Conservation (phyloP, 2,113 vertebrate species). For the Phalacrocorax aristotelis region DNA sequence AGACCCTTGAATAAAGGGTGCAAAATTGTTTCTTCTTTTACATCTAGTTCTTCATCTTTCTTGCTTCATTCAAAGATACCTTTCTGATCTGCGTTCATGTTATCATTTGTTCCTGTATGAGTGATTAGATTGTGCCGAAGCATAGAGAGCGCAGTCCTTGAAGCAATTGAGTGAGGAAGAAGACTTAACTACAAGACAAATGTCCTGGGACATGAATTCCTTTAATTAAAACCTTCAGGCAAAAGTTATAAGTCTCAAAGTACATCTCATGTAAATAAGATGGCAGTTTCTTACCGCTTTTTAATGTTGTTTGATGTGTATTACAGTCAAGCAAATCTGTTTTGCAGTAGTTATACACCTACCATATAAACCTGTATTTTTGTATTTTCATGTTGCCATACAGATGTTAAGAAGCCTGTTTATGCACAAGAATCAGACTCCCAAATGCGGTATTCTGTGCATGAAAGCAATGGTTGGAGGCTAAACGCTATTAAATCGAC, state of each 20-base stretch:
- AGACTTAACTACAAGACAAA: background rate
- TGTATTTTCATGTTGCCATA: background rate
- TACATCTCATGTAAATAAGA: slow-evolving; percentile 40
- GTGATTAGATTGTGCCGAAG: slow-evolving; percentile 9
- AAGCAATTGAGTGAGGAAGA: background rate
- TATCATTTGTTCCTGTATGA: background rate
- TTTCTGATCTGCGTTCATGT: background rate
- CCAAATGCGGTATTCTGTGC: background rate
- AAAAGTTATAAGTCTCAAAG: slow-evolving; percentile 41
- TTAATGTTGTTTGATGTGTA: slow-evolving; percentile 4
- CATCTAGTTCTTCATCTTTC: background rate
- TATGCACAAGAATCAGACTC: background rate
- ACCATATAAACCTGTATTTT: background rate
- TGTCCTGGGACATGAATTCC: slow-evolving; percentile 25
- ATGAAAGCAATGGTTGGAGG: background rate
- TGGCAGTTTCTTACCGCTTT: background rate
- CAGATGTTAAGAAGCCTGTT: background rate
- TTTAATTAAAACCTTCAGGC: slow-evolving; percentile 52
- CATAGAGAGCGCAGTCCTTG: background rate
- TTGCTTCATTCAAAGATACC: background rate
- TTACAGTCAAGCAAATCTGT: background rate
- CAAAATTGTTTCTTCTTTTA: background rate
- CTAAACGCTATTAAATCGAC: slow-evolving; percentile 36
- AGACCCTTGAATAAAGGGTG: background rate
- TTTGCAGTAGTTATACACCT: background rate